Evolutionary conservation across 2,113 vertebrate species (phyloP).

Genomic region (Grammomys dolichurus): DNA sequence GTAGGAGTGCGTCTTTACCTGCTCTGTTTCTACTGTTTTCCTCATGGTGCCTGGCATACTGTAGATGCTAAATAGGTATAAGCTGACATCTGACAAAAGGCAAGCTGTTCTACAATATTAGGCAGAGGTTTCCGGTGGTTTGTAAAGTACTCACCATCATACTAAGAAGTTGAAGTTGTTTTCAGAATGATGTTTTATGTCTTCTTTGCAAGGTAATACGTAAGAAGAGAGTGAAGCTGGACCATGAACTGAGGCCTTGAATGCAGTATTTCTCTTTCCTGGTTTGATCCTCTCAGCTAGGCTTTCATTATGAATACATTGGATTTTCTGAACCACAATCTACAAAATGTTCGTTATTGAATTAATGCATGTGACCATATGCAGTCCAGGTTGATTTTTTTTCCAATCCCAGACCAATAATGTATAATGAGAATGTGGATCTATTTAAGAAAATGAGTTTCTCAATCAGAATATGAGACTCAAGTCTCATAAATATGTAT

Average conservation of each 20-base stretch:
- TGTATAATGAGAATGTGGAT: not conserved
- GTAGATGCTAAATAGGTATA: not conserved
- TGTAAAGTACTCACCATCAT: not conserved
- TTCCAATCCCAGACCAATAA: not conserved
- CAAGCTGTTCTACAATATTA: not conserved
- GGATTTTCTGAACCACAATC: not conserved
- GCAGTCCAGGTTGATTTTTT: not conserved
- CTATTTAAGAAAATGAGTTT: not conserved
- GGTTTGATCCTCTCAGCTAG: not conserved
- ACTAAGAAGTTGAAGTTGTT: not conserved
- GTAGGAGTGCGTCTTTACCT: not conserved
- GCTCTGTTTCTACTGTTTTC: not conserved
- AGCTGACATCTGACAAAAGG: not conserved
- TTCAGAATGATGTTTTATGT: not conserved
- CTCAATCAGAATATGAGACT: not conserved
- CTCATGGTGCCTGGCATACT: not conserved
- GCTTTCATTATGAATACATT: not conserved
- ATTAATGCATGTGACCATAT: not conserved
- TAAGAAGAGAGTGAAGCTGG: not conserved
- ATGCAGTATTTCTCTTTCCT: not conserved
- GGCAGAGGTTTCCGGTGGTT: not conserved
- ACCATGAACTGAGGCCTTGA: not conserved
- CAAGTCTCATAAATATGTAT: not conserved
- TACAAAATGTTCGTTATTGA: not conserved
- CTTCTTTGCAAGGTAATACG: not conserved